These are phyloP conservation scores for Centruroides vittatus DNA, from an alignment of 1,140 invertebrate genomes.

Conservation along the genomic window DNA sequence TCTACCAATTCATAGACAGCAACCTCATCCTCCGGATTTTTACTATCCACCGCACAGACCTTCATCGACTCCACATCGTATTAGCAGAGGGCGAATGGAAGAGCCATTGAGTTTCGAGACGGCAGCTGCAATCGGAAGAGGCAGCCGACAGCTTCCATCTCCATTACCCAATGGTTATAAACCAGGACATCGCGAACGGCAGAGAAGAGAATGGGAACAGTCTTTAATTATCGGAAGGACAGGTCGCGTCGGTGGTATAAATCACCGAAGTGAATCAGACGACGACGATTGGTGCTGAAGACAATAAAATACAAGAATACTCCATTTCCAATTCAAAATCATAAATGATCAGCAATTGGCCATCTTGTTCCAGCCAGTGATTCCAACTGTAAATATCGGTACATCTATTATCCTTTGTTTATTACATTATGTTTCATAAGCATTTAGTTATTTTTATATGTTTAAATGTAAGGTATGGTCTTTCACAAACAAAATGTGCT, in stretches of 20 bases:
- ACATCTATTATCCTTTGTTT: too few relatives aligned
- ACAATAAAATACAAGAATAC: too few relatives aligned
- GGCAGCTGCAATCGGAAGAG: conserved; percentile 67
- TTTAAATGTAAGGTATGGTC: too few relatives aligned
- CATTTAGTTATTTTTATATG: too few relatives aligned
- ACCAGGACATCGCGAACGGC: conserved; percentile 30
- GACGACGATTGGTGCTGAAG: conserved; percentile 16
- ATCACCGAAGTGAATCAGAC: conserved; percentile 8
- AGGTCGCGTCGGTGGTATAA: conserved; percentile 2
- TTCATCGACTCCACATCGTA: not conserved
- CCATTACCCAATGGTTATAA: conserved; percentile 72
- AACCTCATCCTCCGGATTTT: not conserved
- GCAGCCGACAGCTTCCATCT: conserved; percentile 59
- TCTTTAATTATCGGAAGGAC: conserved; percentile 3
- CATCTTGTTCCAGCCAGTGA: too few relatives aligned
- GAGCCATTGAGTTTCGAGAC: conserved; percentile 68
- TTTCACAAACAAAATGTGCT: too few relatives aligned
- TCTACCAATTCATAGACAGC: not conserved
- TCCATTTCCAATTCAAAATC: too few relatives aligned
- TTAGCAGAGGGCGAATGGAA: not conserved
- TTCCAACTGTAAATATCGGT: too few relatives aligned
- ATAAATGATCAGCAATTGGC: too few relatives aligned
- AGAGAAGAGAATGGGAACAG: conserved; percentile 1
- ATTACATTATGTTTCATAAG: too few relatives aligned
- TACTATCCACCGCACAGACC: not conserved